Base-by-base conservation (phyloP, 2,888 invertebrate species). In the Stenodera caucasica region DNA sequence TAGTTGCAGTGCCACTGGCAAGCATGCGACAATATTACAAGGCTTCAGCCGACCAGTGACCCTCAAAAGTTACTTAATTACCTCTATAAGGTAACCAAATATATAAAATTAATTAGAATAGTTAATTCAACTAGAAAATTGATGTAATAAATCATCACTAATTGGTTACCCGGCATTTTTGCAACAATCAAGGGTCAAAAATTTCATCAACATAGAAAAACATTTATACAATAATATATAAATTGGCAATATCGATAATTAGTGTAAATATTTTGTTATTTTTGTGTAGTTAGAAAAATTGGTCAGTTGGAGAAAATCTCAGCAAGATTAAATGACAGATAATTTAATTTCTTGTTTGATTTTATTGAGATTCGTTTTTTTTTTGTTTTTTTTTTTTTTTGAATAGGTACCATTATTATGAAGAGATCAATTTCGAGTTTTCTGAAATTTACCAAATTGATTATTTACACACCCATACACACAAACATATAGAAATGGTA, bases 1-100 rank as follows among this genome's bases (percentile, higher is more conserved):
- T 82, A 82, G 77, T 77, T 77, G 79, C 78, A 77, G 78, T 80
- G 78, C 80, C 81, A 78, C 78, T 78, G 79, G 77, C 76, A 77
- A 77, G 78, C 80, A 79, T 79, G 79, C 78, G 77, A 78, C 74
- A 77, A 75, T 72, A 76, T 72, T 74, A 75, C 72, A 75, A 65
- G 72, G 73, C 71, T 70, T 77, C 78, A 78, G 79, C 78, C 72
- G 74, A 76, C 73, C 74, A 75, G 69, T 70, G 71, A 73, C 72
- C 70, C 69, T 71, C 68, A 70, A 71, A 73, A 67, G 60, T 67
- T 66, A 67, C 65, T 67, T 57, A 66, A 61, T 66, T 68, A 65
- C 65, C 33, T 63, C 67, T 68, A 67, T 57, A 66, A 66, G 61
- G 62, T 60, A 68, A 63, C 55, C 65, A 67, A 67, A 64, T 26